phyloP scores from a whole-genome alignment of 2,797 vertebrate species.

The Peromyscus nudipes region DNA sequence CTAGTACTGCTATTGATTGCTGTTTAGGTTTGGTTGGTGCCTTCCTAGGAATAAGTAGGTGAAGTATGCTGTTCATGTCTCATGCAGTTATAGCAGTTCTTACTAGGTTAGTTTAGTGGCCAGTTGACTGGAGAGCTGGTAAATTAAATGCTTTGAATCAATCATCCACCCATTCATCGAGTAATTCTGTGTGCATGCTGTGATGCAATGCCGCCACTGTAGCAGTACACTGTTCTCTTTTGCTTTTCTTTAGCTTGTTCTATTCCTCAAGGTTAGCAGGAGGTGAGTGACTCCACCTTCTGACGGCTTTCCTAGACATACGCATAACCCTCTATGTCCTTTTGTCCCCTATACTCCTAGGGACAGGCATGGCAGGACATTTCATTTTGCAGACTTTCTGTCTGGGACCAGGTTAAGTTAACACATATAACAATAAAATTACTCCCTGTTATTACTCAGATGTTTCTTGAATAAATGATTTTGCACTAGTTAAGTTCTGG shows the following conservation, averaged over 20 bases:
- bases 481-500: not conserved
- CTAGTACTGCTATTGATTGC: not conserved
- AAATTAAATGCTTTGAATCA: not conserved
- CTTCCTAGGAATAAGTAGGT: not conserved
- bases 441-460: not conserved
- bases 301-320: not conserved
- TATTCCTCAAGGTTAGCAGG: not conserved
- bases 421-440: not conserved
- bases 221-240: not conserved
- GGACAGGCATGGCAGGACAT: not conserved
- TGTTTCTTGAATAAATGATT: constrained; percentile 16
- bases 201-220: not conserved
- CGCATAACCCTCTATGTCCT: too few species aligned
- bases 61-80: not conserved
- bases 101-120: not conserved
- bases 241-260: not conserved
- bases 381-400: not conserved
- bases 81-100: not conserved
- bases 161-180: not conserved
- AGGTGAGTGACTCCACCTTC: not conserved
- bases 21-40: not conserved
- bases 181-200: not conserved
- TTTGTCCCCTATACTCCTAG: not conserved
- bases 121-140: not conserved
- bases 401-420: not conserved